phyloP scores from a whole-genome alignment of 2,113 vertebrate species.

The Heterotis niloticus region DNA sequence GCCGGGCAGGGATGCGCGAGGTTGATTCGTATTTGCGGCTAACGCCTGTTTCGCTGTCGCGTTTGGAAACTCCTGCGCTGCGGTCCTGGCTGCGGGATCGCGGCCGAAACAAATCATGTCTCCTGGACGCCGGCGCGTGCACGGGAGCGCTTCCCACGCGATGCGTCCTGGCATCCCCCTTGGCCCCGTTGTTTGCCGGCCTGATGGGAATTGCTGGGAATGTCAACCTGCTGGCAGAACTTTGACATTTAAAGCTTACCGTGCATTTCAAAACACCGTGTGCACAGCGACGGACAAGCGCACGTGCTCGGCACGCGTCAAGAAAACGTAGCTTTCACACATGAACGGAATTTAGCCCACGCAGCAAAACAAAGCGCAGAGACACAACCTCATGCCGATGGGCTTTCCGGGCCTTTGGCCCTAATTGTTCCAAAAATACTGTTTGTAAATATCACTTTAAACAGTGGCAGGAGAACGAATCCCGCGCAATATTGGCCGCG shows the following conservation, averaged over 20 bases:
- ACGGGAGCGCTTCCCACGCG: too few relatives aligned
- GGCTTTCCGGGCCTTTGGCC: too few relatives aligned
- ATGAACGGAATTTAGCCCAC: background rate
- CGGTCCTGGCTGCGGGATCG: background rate
- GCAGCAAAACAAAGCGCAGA: background rate
- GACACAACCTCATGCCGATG: too few relatives aligned
- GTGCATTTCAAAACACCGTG: background rate
- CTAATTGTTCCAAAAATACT: background rate
- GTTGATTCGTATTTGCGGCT: background rate
- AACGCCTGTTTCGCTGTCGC: background rate
- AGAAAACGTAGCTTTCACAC: background rate
- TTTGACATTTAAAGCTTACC: background rate
- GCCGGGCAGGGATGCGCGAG: background rate
- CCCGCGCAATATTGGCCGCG: constrained; percentile 8
- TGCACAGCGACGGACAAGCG: too few relatives aligned
- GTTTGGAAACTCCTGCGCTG: background rate
- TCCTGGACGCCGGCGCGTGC: background rate
- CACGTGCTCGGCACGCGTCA: too few relatives aligned
- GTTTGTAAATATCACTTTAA: background rate
- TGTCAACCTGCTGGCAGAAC: background rate
- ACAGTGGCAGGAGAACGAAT: background rate
- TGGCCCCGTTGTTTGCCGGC: background rate
- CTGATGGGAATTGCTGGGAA: too few relatives aligned
- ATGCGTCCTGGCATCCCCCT: too few relatives aligned
- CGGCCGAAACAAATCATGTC: background rate